Evolutionary conservation across 1,140 invertebrate species (phyloP).

Genomic region (Bombus breviceps): DNA sequence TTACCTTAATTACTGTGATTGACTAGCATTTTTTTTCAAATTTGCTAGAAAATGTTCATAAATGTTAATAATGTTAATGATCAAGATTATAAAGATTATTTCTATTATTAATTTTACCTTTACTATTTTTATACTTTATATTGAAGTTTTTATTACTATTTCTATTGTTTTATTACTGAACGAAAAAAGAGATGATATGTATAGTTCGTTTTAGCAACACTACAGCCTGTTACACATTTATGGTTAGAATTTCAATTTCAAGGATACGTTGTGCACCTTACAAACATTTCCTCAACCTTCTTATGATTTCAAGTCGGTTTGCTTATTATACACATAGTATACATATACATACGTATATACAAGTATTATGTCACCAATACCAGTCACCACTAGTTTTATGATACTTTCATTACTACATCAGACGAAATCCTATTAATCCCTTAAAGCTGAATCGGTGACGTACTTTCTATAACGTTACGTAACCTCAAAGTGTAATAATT

Average conservation of each 20-base stretch:
- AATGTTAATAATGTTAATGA: no score
- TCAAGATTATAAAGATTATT: not conserved
- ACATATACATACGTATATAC: no score
- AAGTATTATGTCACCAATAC: not conserved
- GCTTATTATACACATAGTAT: not conserved
- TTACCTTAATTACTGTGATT: not conserved
- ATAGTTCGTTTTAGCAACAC: not conserved
- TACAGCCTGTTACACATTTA: not conserved
- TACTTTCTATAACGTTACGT: not conserved
- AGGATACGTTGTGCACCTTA: constrained; percentile 6
- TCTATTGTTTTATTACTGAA: not conserved
- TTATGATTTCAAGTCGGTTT: not conserved
- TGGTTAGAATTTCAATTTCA: not conserved
- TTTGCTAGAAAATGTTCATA: not conserved
- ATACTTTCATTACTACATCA: constrained; percentile 2
- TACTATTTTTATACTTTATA: not conserved
- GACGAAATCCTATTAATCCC: not conserved
- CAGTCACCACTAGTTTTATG: fast-evolving
- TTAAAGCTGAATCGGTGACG: not conserved
- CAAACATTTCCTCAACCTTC: not conserved
- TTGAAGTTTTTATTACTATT: not conserved
- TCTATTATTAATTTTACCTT: not conserved
- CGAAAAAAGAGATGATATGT: not conserved
- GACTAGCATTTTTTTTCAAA: not conserved
- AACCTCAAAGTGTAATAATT: not conserved